phyloP scores from a whole-genome alignment of 2,888 invertebrate species.

The Leucozona laternaria region DNA sequence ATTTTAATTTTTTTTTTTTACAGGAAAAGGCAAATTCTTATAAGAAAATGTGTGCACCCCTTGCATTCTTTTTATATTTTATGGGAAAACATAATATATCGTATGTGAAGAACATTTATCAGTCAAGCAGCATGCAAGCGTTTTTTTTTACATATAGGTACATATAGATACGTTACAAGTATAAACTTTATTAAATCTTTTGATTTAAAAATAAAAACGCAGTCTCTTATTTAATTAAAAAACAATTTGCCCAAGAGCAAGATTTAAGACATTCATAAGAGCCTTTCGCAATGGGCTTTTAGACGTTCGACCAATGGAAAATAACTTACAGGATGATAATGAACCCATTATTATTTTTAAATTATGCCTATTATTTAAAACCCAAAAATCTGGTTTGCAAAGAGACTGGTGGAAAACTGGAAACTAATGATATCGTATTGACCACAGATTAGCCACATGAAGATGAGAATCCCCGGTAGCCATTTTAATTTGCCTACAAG shows the following conservation, averaged over 20 bases:
- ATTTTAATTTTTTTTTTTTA: slow-evolving; percentile 13
- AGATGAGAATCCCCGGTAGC: too few relatives aligned
- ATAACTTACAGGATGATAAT: too few relatives aligned
- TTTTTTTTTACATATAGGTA: neutral
- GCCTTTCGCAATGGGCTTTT: too few relatives aligned
- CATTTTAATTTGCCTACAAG: too few relatives aligned
- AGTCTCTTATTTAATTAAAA: neutral
- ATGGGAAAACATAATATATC: slow-evolving; percentile 40
- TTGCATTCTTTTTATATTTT: slow-evolving; percentile 51
- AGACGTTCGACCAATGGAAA: too few relatives aligned
- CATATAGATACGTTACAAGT: neutral
- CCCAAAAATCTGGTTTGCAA: too few relatives aligned
- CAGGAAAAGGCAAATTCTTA: slow-evolving; percentile 41
- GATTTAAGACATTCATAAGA: neutral
- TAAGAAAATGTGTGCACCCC: slow-evolving; percentile 56
- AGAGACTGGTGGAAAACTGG: too few relatives aligned
- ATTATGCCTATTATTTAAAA: too few relatives aligned
- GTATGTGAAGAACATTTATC: slow-evolving; percentile 40
- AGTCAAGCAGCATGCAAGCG: slow-evolving; percentile 31
- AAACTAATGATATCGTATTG: too few relatives aligned
- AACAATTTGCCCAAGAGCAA: neutral
- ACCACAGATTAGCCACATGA: too few relatives aligned
- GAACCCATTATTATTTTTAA: too few relatives aligned
- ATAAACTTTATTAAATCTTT: neutral
- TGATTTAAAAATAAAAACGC: neutral